Conservation (phyloP, 2,113 vertebrate species). For the Gulo gulo region DNA sequence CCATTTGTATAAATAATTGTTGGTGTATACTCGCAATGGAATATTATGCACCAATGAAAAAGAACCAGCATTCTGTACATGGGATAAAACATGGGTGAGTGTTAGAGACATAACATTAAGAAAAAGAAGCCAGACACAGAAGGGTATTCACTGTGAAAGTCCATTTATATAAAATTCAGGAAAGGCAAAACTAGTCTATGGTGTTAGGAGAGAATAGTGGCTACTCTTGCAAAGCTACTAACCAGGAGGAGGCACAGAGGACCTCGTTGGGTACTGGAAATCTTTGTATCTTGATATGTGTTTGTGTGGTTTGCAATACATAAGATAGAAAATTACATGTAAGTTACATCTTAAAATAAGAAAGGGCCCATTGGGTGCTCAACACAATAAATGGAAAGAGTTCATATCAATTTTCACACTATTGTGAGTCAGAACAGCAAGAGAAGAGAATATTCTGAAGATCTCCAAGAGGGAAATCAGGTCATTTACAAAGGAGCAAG, state of each 20-base stretch:
- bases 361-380: background rate
- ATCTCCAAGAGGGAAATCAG: slow-evolving; percentile 11
- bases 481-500: background rate
- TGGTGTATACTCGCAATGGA: background rate
- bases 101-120: background rate
- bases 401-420: background rate
- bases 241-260: background rate
- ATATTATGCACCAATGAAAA: background rate
- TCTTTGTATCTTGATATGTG: background rate
- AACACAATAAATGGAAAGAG: background rate
- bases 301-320: background rate
- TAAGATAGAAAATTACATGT: background rate
- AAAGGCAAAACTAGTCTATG: background rate
- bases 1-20: background rate
- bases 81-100: background rate
- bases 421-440: background rate
- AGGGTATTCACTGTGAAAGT: background rate
- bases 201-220: background rate
- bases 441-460: background rate
- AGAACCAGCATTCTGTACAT: background rate
- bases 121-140: background rate
- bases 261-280: background rate
- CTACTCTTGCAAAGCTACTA: background rate
- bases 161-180: background rate
- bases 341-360: background rate